A percentile compares a stretch with the other conserved stretches of the same genome.
These are phyloP conservation scores for Theonella swinhoei DNA, from an alignment of 37 sponge, comb jelly and placozoan genomes.

Conservation along the genomic window DNA sequence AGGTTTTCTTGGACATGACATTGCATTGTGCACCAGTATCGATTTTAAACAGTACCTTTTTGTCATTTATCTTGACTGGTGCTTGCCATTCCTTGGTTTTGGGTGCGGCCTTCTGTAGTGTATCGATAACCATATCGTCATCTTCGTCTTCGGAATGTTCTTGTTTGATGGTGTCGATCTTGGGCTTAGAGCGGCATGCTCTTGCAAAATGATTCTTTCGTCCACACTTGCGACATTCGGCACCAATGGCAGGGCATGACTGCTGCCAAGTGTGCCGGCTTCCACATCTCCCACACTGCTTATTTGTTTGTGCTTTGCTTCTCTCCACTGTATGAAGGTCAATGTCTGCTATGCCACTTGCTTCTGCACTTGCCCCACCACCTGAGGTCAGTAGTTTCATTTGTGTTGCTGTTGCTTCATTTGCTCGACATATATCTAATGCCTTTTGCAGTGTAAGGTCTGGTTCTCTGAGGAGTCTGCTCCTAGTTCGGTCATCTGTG, in stretches of 20 bases:
- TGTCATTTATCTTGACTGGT: background rate
- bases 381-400: conserved; percentile 16
- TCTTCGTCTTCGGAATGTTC: background rate
- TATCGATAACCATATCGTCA: background rate
- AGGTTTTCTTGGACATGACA: conserved; percentile 23
- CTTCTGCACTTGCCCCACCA: background rate
- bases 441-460: conserved; percentile 21
- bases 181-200: conserved; percentile 25
- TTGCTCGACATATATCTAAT: conserved; percentile 36
- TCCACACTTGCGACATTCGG: conserved; percentile 40
- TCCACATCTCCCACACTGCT: background rate
- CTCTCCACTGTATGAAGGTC: background rate
- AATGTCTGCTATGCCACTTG: background rate
- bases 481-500: background rate
- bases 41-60: conserved; percentile 9
- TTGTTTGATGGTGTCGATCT: background rate
- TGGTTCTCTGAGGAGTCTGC: conserved; percentile 32
- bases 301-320: background rate
- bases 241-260: conserved; percentile 29
- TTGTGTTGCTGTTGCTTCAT: conserved; percentile 18
- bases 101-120: background rate
- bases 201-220: conserved; percentile 30
- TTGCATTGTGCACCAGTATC: conserved; percentile 56
- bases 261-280: background rate
- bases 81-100: background rate